These are phyloP conservation scores for Venturia canescens DNA, from an alignment of 1,140 invertebrate species.

Conservation along the genomic window DNA sequence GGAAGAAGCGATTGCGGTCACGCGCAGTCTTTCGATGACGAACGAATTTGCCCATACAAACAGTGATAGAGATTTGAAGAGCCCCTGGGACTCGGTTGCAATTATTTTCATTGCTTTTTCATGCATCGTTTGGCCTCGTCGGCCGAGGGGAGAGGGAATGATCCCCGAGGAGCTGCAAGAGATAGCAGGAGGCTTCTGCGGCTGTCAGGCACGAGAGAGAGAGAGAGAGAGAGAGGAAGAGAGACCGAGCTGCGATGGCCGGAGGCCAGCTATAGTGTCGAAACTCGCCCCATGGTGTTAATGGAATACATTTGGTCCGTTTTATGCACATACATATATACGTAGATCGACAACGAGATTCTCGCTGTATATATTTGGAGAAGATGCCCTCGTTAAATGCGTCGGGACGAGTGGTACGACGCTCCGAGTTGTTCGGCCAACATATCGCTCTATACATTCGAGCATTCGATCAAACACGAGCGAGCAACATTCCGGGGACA, in stretches of 20 bases:
- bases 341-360: neutral
- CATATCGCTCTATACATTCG: neutral
- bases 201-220: conserved; percentile 11
- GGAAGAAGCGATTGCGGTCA: no score
- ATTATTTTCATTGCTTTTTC: conserved; percentile 47
- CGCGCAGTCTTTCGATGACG: neutral
- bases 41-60: neutral
- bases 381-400: conserved; percentile 28
- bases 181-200: conserved; percentile 20
- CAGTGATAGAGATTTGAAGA: conserved; percentile 12
- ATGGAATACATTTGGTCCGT: conserved; percentile 38
- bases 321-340: conserved; percentile 18
- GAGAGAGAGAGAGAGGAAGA: neutral
- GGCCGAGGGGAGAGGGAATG: neutral
- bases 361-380: conserved; percentile 1
- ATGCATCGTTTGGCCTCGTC: conserved; percentile 41
- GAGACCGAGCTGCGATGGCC: conserved; percentile 25
- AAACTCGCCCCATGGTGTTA: conserved; percentile 40
- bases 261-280: conserved; percentile 4
- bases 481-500: no score
- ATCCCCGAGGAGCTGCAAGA: conserved; percentile 32
- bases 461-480: no score
- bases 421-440: neutral
- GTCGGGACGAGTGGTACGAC: conserved; percentile 26
- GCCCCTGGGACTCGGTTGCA: conserved; percentile 41